Evolutionary conservation across 2,797 vertebrate species (phyloP).

Genomic region (Vespertilio murinus): DNA sequence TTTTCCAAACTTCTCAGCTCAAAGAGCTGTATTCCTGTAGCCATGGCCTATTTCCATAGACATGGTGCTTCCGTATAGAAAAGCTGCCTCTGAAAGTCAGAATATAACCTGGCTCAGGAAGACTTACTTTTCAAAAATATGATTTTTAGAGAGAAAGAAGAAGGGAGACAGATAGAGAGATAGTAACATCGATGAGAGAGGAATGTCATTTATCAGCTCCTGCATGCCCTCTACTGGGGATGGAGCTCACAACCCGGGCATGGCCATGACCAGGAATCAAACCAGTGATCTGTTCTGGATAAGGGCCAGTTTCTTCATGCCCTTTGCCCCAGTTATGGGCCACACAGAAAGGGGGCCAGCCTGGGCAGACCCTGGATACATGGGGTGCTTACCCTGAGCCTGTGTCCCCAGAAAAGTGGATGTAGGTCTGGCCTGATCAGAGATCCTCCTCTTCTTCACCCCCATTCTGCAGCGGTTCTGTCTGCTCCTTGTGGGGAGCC

Average conservation of each 20-base stretch:
- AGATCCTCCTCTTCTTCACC: slow-evolving; percentile 64
- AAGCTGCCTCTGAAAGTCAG: background rate
- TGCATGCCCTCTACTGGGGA: no score
- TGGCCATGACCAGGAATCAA: no score
- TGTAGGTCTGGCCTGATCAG: background rate
- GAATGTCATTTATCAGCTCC: no score
- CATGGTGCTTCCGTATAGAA: background rate
- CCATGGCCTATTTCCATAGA: background rate
- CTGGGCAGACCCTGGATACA: accelerated
- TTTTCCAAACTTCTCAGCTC: background rate
- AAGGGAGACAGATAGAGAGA: no score
- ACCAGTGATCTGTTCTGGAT: background rate
- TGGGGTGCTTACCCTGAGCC: background rate
- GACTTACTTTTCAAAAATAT: no score
- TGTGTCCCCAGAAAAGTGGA: background rate
- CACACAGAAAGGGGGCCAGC: background rate
- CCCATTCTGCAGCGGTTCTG: slow-evolving; percentile 48
- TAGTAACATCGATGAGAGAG: no score
- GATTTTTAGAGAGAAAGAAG: no score
- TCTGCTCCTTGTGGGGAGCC: background rate
- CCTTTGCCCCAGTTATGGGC: slow-evolving; percentile 52
- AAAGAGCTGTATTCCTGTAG: background rate
- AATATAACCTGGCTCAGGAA: background rate
- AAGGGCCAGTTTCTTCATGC: slow-evolving; percentile 56
- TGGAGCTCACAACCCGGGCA: no score